Evolutionary conservation across 2,888 invertebrate species (phyloP), one percentile per base, ranked within the genome.

Genomic region (Pollenia angustigena): DNA sequence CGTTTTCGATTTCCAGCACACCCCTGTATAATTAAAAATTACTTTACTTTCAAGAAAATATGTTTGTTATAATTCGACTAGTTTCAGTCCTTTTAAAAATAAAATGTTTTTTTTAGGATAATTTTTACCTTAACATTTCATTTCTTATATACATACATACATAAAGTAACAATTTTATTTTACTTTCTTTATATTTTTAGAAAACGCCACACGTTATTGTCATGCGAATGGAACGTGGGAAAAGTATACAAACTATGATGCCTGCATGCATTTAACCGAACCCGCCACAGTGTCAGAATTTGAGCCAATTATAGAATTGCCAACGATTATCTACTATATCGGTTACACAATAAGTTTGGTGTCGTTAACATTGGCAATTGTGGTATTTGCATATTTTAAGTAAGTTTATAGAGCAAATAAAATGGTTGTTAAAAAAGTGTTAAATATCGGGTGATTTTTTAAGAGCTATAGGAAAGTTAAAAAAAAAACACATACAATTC

Each of bases 301-400:
- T 66, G 95, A 95, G 88, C 93, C 93, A 54, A 94, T 94, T 88
- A 94, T 94, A 68, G 96, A 96, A 91, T 95, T 97, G 89, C 95
- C 96, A 85, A 96, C 96, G 81, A 95, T 96, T 90, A 96, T 97
- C 89, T 98, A 98, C 94, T 96, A 97, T 91, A 95, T 96, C 88
- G 98, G 98, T 48, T 98, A 98, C 94, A 95, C 96, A 81, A 94
- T 98, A 89, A 98, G 98, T 89, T 94, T 98, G 75, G 95, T 97
- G 71, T 97, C 97, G 12, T 95, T 98, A 80, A 95, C 96, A 66
- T 94, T 97, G 82, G 98, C 98, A 42, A 96, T 98, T 89, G 95
- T 96, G 93, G 97, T 98, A 89, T 98, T 98, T 94, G 94, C 97
- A 87, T 97, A 97, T 93, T 98, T 97, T 95, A 88, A 89, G 88